These are phyloP conservation scores for Paramuricea clavata DNA, from an alignment of 92 coral and sea anemone genomes.

Conservation along the genomic window DNA sequence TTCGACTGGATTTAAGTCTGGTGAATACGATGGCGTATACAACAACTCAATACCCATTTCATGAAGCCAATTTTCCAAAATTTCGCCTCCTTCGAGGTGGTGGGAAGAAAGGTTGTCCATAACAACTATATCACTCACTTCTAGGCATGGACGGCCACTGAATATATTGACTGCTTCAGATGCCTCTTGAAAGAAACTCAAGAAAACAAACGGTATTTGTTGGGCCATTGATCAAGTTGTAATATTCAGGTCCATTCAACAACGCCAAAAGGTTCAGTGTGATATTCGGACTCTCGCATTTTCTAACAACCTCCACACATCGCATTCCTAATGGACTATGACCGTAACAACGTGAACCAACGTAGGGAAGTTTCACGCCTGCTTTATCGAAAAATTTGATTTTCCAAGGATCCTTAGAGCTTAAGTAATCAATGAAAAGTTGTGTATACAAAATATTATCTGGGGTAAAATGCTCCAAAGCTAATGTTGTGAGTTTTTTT, in stretches of 20 bases:
- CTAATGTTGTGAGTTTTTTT: constrained; percentile 6
- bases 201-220: constrained; percentile 45
- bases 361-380: no score
- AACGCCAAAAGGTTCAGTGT: constrained; percentile 40
- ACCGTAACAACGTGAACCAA: constrained; percentile 6
- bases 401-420: constrained; percentile 23
- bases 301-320: constrained; percentile 51
- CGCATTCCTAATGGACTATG: constrained; percentile 28
- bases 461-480: constrained; percentile 8
- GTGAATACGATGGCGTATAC: constrained; percentile 32
- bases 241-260: constrained; percentile 39
- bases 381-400: constrained; percentile 20
- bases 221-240: constrained; percentile 40
- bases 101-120: constrained; percentile 31
- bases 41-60: constrained; percentile 32
- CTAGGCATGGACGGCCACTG: constrained; percentile 31
- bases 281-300: constrained; percentile 33
- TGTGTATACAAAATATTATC: constrained; percentile 16
- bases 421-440: no score
- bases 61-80: constrained; percentile 27
- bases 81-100: constrained; percentile 30
- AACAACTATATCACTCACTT: constrained; percentile 28
- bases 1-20: constrained; percentile 33
- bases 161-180: not conserved
- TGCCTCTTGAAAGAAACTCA: constrained; percentile 45